A percentile compares a stretch with the other conserved stretches of the same genome.
Conservation (phyloP, 2,888 invertebrate genomes). For the Leptothorax acervorum region DNA sequence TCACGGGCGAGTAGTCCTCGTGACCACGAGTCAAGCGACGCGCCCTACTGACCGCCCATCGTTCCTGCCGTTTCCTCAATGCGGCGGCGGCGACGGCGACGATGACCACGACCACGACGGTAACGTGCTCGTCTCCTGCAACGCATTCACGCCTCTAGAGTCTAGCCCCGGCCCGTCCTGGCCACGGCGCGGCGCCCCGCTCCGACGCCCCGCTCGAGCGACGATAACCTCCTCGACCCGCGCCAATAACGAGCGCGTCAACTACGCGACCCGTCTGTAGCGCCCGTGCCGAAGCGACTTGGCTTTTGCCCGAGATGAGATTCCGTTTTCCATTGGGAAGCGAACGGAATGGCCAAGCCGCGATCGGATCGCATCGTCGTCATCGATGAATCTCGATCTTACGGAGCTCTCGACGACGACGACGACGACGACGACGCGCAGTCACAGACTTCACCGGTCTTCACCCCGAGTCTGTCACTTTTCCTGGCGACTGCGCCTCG, state of each 20-base stretch:
- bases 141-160: constrained; percentile 65
- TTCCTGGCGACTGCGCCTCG: not conserved
- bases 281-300: too few species aligned
- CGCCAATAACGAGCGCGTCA: constrained; percentile 13
- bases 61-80: not conserved
- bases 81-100: constrained; percentile 29
- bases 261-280: not conserved
- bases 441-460: not conserved
- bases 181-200: not conserved
- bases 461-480: not conserved
- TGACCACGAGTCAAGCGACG: too few species aligned
- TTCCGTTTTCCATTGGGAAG: not conserved
- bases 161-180: not conserved
- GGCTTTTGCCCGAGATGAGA: not conserved
- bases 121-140: constrained; percentile 81
- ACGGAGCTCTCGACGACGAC: not conserved
- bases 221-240: not conserved
- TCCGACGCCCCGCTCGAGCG: not conserved
- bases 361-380: not conserved
- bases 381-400: not conserved
- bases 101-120: constrained; percentile 81
- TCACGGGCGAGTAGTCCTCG: constrained; percentile 41
- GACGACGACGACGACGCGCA: not conserved
- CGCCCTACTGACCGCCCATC: constrained; percentile 19
- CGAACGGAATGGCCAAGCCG: not conserved